Percentiles rank a stretch among this genome's conserved stretches.
Conservation (phyloP, 2,797 vertebrate species). For the Tamandua tetradactyla region DNA sequence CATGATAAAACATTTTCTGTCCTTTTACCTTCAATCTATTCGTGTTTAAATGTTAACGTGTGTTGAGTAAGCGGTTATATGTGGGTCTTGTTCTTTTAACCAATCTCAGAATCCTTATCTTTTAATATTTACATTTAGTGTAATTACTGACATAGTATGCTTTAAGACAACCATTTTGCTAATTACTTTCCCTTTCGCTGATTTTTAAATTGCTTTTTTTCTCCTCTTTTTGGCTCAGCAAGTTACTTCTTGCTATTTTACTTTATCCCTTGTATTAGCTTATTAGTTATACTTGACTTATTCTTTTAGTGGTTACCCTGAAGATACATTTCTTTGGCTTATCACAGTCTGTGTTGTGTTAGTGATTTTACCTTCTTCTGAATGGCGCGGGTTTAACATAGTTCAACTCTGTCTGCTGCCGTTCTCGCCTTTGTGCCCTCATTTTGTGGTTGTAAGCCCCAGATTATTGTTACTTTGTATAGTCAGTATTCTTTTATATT, state of each 20-base stretch:
- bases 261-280: too few species aligned
- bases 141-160: background rate
- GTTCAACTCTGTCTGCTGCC: background rate
- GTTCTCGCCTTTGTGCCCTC: background rate
- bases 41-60: background rate
- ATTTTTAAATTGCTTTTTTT: background rate
- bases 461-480: background rate
- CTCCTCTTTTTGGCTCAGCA: background rate
- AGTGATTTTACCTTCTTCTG: background rate
- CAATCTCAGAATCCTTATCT: background rate
- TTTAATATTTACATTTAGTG: conserved; percentile 24
- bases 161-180: background rate
- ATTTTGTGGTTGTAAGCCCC: background rate
- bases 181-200: background rate
- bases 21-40: background rate
- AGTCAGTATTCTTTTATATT: background rate
- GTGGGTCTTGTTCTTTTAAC: conserved; percentile 30
- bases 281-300: background rate
- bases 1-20: background rate
- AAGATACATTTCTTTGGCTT: background rate
- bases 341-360: background rate
- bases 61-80: background rate
- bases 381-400: conserved; percentile 22
- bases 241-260: background rate
- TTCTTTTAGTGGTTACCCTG: background rate